phyloP scores from a whole-genome alignment of 2,113 vertebrate species.

The Amblyornis subalaris region DNA sequence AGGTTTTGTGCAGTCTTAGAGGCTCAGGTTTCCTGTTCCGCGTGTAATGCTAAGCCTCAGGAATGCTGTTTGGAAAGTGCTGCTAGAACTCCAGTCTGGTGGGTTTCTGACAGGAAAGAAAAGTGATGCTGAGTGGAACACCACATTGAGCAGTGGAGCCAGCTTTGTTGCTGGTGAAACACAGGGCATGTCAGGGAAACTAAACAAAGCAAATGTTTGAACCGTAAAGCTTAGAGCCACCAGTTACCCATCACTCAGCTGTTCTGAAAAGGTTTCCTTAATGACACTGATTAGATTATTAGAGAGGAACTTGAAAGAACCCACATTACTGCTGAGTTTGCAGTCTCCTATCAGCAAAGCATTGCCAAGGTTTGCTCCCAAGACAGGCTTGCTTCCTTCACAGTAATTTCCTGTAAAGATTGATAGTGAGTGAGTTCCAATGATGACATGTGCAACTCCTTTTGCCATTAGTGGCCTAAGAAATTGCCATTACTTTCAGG shows the following conservation, averaged over 20 bases:
- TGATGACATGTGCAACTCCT: not conserved
- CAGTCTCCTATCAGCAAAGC: not conserved
- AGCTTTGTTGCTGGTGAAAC: not conserved
- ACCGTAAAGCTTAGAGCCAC: not conserved
- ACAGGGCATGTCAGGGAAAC: not conserved
- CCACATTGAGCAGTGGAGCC: not conserved
- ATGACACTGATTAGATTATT: not conserved
- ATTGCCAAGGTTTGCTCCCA: not conserved
- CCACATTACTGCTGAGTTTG: not conserved
- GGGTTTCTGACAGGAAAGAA: not conserved
- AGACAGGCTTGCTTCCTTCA: not conserved
- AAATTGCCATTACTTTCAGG: not conserved
- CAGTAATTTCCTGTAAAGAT: not conserved
- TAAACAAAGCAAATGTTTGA: not conserved
- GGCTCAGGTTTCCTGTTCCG: not conserved
- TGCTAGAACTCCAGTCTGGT: not conserved
- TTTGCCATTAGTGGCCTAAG: not conserved
- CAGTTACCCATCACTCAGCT: not conserved
- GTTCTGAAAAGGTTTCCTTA: slow-evolving; percentile 7
- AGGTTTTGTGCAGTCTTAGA: not conserved
- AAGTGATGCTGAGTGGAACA: not conserved
- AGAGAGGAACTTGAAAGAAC: not conserved
- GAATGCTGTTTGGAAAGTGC: not conserved
- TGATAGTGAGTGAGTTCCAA: not conserved
- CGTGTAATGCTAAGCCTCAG: not conserved